These are phyloP conservation scores for Spilarctia lutea DNA, from an alignment of 2,888 invertebrate genomes.

Conservation along the genomic window DNA sequence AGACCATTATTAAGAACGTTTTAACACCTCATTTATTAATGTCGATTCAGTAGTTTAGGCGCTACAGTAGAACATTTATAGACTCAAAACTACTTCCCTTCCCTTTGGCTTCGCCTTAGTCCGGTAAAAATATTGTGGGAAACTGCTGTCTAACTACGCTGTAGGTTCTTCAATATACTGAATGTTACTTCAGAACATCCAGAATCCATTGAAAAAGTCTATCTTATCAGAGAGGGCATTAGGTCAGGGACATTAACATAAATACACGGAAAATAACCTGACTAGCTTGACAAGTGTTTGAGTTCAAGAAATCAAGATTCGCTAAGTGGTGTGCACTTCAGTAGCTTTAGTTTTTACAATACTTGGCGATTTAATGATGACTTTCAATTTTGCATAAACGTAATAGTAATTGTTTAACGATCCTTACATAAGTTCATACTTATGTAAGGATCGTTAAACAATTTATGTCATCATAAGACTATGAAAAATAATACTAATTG, in stretches of 20 bases:
- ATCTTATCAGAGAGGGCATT: neutral
- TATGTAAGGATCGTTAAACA: no score
- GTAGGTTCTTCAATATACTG: no score
- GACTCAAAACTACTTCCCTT: no score
- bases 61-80: no score
- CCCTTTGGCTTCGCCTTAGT: no score
- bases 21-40: no score
- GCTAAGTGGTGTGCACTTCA: slow-evolving; percentile 1
- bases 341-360: neutral
- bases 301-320: slow-evolving; percentile 17
- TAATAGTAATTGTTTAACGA: neutral
- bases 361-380: neutral
- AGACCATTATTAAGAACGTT: no score
- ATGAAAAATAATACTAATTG: neutral
- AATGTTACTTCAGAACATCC: no score
- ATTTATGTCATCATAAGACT: no score
- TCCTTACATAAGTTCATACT: neutral
- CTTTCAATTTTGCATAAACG: neutral
- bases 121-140: no score
- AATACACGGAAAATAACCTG: slow-evolving; percentile 33
- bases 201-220: neutral
- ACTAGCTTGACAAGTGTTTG: slow-evolving; percentile 24
- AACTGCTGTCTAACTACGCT: no score
- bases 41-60: no score
- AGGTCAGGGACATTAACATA: slow-evolving; percentile 23